Evolutionary conservation across 2,113 vertebrate genomes (phyloP), one percentile per base, ranked within the genome.

Genomic region (Machaerirhynchus nigripectus): DNA sequence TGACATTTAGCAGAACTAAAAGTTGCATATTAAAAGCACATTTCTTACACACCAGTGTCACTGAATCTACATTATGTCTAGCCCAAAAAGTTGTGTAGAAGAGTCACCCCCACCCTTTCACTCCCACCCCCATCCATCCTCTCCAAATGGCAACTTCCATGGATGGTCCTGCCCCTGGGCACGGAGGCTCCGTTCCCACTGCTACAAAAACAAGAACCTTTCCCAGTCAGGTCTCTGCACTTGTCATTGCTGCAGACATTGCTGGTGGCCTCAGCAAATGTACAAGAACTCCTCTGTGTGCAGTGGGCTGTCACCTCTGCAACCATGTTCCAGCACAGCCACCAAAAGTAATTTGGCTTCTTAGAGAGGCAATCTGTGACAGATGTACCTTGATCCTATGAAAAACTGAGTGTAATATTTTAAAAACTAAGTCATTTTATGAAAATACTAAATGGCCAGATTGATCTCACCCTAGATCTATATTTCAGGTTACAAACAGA

Each of bases 1-100:
- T 28, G 53, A 37, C 80, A 59, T 77, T 88, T 37, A 95, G 70
- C 75, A 81, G 64, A 83, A 82, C n/a, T 71, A 50, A 47, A 8
- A 12, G 26, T 1, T 53, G 14, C 33, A 10, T 55, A 90, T 90
- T 96, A 93, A 95, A 95, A 94, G 23, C 15, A 37, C 30, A 30
- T 88, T 93, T 96, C 63, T 77, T 74, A 74, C 14, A 78, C 3
- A 30, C 27, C 33, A 44, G 68, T 44, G 64, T 93, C 31, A 26
- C 46, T 90, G 82, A 37, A 46, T 92, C 33, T 79, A 5, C 24
- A 3, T 74, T 68, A 33, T 28, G 10, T 84, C 13, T 7, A 89
- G 30, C 31, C 33, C 31, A 26, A 4, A 28, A n/a, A 21, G 19
- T 13, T 49, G 28, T 50, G 33, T 21, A n/a, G n/a, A 56, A 42